Evolutionary conservation across 2,797 vertebrate species (phyloP), one percentile per base, ranked within the genome.

Genomic region (Discoglossus pictus): DNA sequence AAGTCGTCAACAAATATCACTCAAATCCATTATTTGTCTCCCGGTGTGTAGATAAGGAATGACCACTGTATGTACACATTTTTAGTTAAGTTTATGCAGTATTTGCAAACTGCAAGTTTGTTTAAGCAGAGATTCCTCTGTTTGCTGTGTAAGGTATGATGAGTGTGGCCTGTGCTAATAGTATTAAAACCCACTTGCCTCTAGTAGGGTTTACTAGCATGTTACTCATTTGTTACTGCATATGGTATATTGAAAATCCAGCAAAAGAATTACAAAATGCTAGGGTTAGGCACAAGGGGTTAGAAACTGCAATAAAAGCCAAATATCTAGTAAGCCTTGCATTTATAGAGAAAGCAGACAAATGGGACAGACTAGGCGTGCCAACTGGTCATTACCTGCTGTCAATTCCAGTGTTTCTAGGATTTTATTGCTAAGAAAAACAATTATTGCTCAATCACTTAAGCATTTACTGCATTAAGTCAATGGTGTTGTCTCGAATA

Each of bases 361-460:
- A 43, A 60, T 67, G 50, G 47, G 55, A 23, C 39, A 60, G 55
- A 35, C 46, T 52, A 44, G 65, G 65, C 40, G 65, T 68, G 65
- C 55, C 65, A 24, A 52, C 17, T 61, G 55, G 65, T 35, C 55
- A 68, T 68, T 60, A 61, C 25, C 38, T 51, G 38, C 55, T 60
- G 65, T 68, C 55, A 68, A 68, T 60, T 68, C 3, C 44, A 47
- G 16, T 10, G 36, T 34, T 34, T 38, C 38, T 42, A 10, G 35
- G 2, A 9, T 52, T 44, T 44, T 52, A 68, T 68, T 54, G 36
- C 16, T 24, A 8, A 15, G 18, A 10, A 31, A 4, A 31, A 8
- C 27, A 31, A 31, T 31, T 31, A 60, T 44, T 52, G 17, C 38
- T 20, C 9, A 60, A 68, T 36, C 35, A 6, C n/a, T 8, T 5